A percentile compares a stretch with the other conserved stretches of the same genome.
phyloP scores from a whole-genome alignment of 2,113 vertebrate species.

The Nothobranchius furzeri region DNA sequence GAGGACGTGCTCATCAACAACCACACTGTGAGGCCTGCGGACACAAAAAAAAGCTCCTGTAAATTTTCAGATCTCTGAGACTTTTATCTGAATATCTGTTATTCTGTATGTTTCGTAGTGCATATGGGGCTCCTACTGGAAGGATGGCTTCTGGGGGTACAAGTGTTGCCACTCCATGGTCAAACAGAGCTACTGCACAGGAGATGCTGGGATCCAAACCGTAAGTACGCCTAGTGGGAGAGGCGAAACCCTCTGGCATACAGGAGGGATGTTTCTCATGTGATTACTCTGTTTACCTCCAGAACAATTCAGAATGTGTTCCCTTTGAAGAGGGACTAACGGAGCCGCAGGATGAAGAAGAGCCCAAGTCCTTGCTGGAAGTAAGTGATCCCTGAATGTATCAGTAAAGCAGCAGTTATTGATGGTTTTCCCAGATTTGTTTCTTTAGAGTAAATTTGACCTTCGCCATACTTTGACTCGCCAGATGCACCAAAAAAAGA shows the following conservation, averaged over 20 bases:
- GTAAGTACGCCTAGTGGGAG: conserved; percentile 77
- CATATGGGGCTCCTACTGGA: conserved; percentile 98
- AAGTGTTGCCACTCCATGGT: conserved; percentile 96
- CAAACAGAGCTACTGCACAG: conserved; percentile 96
- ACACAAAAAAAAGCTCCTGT: neutral
- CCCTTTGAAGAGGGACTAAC: conserved; percentile 78
- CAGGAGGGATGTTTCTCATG: too few relatives aligned
- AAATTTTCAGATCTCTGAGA: neutral
- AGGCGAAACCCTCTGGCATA: neutral
- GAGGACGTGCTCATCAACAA: conserved; percentile 95
- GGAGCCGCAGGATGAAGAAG: conserved; percentile 73
- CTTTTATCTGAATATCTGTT: neutral
- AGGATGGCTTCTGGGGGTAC: conserved; percentile 94
- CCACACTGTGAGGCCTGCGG: conserved; percentile 83
- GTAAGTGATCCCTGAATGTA: conserved; percentile 60
- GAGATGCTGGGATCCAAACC: conserved; percentile 86
- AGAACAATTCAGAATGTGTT: conserved; percentile 63
- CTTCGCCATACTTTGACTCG: neutral
- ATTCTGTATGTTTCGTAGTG: conserved; percentile 75
- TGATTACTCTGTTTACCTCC: neutral
- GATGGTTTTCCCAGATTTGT: neutral
- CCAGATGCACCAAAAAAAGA: conserved; percentile 94
- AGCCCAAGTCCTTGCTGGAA: conserved; percentile 89
- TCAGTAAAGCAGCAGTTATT: neutral
- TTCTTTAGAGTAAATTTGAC: neutral